Base-by-base conservation (phyloP, 1,140 invertebrate genomes). In the Heterodera schachtii region DNA sequence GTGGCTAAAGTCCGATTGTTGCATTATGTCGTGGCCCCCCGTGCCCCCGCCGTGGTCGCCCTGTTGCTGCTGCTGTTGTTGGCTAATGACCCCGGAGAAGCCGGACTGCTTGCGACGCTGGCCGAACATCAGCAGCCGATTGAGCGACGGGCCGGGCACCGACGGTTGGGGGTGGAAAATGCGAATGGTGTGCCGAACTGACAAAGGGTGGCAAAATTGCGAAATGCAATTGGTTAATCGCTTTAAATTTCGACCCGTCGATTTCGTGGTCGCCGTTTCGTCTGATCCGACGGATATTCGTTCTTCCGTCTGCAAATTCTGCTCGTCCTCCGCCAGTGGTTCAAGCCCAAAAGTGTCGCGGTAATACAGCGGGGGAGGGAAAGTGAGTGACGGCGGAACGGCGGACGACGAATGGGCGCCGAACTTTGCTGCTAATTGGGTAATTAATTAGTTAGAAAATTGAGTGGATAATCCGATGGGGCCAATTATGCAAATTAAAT, bases 301-400 rank as follows among this genome's bases (percentile, higher is more conserved):
- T 44, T 44, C 66, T 21, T 78, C 77, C 4, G 47, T 21, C 8
- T 69, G 77, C 21, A 78, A 69, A 78, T 78, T 49, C n/a, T 71
- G 8, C 21, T 78, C 77, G 47, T 49, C 77, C 70, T 64, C 57
- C 57, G 57, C 57, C 57, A 64, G 4, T 19, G 77, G 77, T 78
- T 78, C 64, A 8, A 78, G 64, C 43, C 87, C 87, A 78, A 87
- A 88, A 13, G 87, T 88, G 64, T 88, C 87, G 44, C 87, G 83
- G 67, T 88, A 88, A 80, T 89, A 88, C 6, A 89, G 81, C 41
- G 82, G 85, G 52, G 87, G 87, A 44, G 87, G 87, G 81, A 41
- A 71, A 46, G 5, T 71, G 41, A 71, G 69, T 6, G 69, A 64
- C 19, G 57, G 57, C 1, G 4, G 57, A 64, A 19, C 57, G 57